Evolutionary conservation across 2,113 vertebrate genomes (phyloP), one percentile per base, ranked within the genome.

Genomic region (Mormyrus iriodes): DNA sequence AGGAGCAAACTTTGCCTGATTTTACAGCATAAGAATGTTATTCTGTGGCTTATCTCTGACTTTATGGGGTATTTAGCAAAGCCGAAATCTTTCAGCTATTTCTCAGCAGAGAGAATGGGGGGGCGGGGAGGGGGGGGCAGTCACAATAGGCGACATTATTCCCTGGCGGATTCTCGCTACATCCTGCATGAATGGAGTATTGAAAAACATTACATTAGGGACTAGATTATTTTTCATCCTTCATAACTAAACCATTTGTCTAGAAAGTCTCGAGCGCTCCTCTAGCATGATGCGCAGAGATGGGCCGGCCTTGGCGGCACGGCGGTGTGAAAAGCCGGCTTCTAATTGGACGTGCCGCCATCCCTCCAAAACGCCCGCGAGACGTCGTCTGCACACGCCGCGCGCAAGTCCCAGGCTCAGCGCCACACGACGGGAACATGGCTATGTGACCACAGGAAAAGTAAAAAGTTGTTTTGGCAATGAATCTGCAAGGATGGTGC

Each of bases 131-230:
- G 95, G 94, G 94, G 93, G 91, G 89, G 73, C 89, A 27, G 88
- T 94, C 94, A 99, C 98, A 99, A 98, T 97, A 97, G 97, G 94
- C 92, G 92, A 97, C 96, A 96, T 98, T 98, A 97, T 99, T 98
- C 95, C 51, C 93, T 91, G 86, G 91, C 91, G 95, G 95, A 96
- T 95, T 94, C 94, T 93, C 65, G 90, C 94, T 93, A 95, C 94
- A 93, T 95, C 94, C 95, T 88, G 92, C 93, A 98, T 98, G 97
- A 99, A 98, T 98, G 96, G 97, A 93, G 97, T 94, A 96, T 98
- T 98, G 97, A 99, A 95, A 96, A 95, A 88, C 94, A 92, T 86
- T 91, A 92, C 95, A 96, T 94, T 94, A 88, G 91, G 91, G 92
- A 95, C 93, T 92, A 95, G 97, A 96, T 98, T 96, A 93, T 92